A percentile compares a stretch with the other conserved stretches of the same genome.
phyloP scores from a whole-genome alignment of 2,888 invertebrate species.

The Lochmaea capreae region DNA sequence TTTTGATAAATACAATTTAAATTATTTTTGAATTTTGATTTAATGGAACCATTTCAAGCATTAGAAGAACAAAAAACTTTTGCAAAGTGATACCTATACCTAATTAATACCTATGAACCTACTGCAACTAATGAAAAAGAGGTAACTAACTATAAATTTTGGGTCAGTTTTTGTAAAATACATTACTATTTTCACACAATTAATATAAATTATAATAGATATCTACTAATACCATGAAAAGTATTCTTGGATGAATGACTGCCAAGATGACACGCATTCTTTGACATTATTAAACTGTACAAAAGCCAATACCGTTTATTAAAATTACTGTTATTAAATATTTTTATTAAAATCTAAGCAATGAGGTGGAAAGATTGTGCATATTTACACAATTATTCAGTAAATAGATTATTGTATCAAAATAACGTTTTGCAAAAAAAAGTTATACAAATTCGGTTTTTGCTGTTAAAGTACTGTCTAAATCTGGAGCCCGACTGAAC shows the following conservation, averaged over 20 bases:
- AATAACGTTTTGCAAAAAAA: too few species aligned
- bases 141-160: not conserved
- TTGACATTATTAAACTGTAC: slow-evolving; percentile 3
- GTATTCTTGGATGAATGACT: not conserved
- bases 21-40: too few species aligned
- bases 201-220: not conserved
- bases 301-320: slow-evolving; percentile 2
- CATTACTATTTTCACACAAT: not conserved
- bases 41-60: too few species aligned
- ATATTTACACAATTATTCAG: not conserved
- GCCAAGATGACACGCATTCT: slow-evolving; percentile 5
- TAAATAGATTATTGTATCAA: not conserved
- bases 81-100: too few species aligned
- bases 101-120: not conserved
- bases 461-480: too few species aligned
- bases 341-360: not conserved
- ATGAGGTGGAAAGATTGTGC: not conserved
- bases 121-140: not conserved
- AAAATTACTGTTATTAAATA: not conserved
- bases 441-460: too few species aligned
- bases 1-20: too few species aligned
- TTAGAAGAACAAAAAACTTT: too few species aligned
- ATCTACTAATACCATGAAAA: not conserved
- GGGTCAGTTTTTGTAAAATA: not conserved
- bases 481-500: too few species aligned